Evolutionary conservation across 1,140 invertebrate genomes (phyloP).

Genomic region (Eumaeus atala): DNA sequence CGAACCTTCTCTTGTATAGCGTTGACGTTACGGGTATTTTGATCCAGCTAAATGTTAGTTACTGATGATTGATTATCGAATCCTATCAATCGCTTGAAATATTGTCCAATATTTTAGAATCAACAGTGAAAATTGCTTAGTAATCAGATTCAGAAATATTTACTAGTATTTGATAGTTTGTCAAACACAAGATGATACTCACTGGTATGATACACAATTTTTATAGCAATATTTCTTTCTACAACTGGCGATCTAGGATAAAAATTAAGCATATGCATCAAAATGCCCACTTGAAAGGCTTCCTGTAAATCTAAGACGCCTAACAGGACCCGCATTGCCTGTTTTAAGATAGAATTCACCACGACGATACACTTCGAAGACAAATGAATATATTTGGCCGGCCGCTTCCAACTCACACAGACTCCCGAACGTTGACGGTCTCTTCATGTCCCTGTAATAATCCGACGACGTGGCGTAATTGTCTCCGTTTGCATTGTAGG

Average conservation of each 20-base stretch:
- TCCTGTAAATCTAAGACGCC: constrained; percentile 8
- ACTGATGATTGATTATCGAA: too few species aligned
- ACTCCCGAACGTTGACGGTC: constrained; percentile 8
- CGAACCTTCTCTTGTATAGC: too few species aligned
- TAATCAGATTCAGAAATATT: background rate
- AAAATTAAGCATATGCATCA: constrained; percentile 16
- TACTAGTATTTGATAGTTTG: too few species aligned
- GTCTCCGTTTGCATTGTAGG: constrained; percentile 15
- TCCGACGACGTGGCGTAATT: constrained; percentile 13
- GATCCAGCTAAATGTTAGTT: too few species aligned
- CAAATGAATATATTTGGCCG: constrained; percentile 13
- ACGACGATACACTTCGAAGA: constrained; percentile 17
- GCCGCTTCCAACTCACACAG: constrained; percentile 18
- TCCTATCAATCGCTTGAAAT: too few species aligned
- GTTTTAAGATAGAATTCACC: constrained; percentile 13
- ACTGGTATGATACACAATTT: too few species aligned
- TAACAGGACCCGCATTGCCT: constrained; percentile 8
- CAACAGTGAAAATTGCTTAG: background rate
- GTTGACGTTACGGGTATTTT: too few species aligned
- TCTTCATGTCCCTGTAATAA: constrained; percentile 17
- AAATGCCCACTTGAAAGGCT: constrained; percentile 11
- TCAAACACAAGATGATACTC: too few species aligned
- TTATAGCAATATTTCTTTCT: too few species aligned
- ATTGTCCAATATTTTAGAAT: too few species aligned
- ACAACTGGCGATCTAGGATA: too few species aligned